These are phyloP conservation scores for Anolis carolinensis DNA, from an alignment of 2,113 vertebrate genomes.

Conservation along the genomic window DNA sequence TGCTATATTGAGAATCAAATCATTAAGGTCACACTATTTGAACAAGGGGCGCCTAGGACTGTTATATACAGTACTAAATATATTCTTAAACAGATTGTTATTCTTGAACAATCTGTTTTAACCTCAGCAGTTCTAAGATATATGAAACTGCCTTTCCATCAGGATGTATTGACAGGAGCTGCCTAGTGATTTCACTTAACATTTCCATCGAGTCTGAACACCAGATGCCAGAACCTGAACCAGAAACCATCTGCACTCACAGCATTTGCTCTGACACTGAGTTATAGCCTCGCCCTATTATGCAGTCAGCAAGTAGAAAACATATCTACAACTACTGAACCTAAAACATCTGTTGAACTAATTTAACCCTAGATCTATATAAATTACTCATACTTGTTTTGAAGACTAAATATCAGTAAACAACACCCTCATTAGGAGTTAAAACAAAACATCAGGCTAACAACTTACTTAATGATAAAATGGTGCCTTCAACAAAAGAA, in stretches of 20 bases:
- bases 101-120: background rate
- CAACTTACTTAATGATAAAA: background rate
- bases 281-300: no score
- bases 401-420: background rate
- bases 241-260: no score
- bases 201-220: no score
- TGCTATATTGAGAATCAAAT: background rate
- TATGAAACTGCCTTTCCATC: background rate
- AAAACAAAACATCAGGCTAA: background rate
- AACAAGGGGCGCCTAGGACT: background rate
- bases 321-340: background rate
- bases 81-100: background rate
- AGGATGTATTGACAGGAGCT: no score
- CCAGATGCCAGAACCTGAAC: no score
- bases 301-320: background rate
- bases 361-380: background rate
- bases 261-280: no score
- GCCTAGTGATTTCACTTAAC: no score
- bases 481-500: background rate
- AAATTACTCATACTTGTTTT: background rate
- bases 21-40: background rate
- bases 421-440: background rate
- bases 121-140: background rate
- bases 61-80: conserved; percentile 7
- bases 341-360: background rate